Percentiles rank a stretch among this genome's conserved stretches.
Conservation (phyloP, 2,888 invertebrate species). For the Drosophila pseudotalamancana region DNA sequence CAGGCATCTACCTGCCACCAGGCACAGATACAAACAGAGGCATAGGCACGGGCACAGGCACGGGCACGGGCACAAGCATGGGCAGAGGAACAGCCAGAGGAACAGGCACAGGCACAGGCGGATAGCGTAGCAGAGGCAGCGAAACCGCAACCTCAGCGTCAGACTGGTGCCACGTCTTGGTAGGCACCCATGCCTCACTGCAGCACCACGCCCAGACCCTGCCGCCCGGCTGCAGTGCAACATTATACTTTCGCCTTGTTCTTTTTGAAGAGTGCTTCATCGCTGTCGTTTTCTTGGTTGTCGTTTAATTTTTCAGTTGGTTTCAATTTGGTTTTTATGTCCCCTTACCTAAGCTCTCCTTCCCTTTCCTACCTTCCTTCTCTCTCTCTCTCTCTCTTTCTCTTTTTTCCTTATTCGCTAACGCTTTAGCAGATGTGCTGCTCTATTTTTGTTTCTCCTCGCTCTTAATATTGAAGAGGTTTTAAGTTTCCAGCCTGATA, state of each 20-base stretch:
- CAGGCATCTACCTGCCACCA: slow-evolving; percentile 34
- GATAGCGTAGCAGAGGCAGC: too few relatives aligned
- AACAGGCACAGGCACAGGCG: not conserved
- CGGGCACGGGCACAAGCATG: not conserved
- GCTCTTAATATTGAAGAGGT: slow-evolving; percentile 47
- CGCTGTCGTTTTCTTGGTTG: slow-evolving; percentile 39
- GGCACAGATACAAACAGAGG: not conserved
- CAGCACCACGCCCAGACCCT: not conserved
- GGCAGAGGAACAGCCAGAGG: not conserved
- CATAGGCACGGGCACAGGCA: not conserved
- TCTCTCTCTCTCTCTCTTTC: not conserved
- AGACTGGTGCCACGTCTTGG: slow-evolving; percentile 45
- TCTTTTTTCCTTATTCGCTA: not conserved
- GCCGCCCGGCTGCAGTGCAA: slow-evolving; percentile 31
- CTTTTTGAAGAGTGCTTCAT: slow-evolving; percentile 47
- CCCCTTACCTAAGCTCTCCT: not conserved
- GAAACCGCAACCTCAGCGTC: slow-evolving; percentile 53
- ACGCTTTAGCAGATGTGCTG: not conserved
- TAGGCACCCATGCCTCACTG: slow-evolving; percentile 6
- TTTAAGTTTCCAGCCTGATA: slow-evolving; percentile 64
- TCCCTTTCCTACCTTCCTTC: not conserved
- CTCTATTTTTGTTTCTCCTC: slow-evolving; percentile 4
- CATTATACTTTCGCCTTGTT: slow-evolving; percentile 56
- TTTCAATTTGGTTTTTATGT: slow-evolving; percentile 54
- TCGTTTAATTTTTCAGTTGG: slow-evolving; percentile 65